Evolutionary conservation across 1,140 invertebrate genomes (phyloP).

Genomic region (Batillaria attramentaria): DNA sequence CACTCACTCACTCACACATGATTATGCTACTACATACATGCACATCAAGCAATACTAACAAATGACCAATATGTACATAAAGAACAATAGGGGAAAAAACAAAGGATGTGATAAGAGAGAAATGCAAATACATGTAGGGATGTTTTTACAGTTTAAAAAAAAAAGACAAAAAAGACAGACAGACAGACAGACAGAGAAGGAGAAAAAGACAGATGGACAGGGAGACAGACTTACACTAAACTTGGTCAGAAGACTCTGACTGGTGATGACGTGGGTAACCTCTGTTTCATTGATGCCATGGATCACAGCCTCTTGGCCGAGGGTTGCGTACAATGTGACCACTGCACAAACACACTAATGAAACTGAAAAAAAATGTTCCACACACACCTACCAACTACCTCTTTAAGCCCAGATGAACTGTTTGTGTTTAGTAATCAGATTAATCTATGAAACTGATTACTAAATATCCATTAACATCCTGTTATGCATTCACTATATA

Average conservation of each 20-base stretch:
- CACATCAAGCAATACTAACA: too few species aligned
- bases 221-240: slow-evolving; percentile 78
- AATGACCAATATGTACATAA: too few species aligned
- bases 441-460: too few species aligned
- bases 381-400: not conserved
- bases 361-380: not conserved
- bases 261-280: slow-evolving; percentile 89
- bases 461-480: not conserved
- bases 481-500: not conserved
- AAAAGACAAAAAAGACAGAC: too few species aligned
- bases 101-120: too few species aligned
- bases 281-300: slow-evolving; percentile 98
- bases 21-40: too few species aligned
- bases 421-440: too few species aligned
- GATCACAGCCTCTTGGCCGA: slow-evolving; percentile 95
- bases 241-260: slow-evolving; percentile 90
- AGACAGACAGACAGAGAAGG: too few species aligned
- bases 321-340: slow-evolving; percentile 96
- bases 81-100: too few species aligned
- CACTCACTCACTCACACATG: not conserved
- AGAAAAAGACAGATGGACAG: too few species aligned
- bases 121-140: too few species aligned
- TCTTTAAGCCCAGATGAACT: not conserved
- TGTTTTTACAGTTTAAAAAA: too few species aligned
- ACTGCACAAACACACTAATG: slow-evolving; percentile 75